phyloP scores from a whole-genome alignment of 1,140 invertebrate species.

The Subanguina moxae region DNA sequence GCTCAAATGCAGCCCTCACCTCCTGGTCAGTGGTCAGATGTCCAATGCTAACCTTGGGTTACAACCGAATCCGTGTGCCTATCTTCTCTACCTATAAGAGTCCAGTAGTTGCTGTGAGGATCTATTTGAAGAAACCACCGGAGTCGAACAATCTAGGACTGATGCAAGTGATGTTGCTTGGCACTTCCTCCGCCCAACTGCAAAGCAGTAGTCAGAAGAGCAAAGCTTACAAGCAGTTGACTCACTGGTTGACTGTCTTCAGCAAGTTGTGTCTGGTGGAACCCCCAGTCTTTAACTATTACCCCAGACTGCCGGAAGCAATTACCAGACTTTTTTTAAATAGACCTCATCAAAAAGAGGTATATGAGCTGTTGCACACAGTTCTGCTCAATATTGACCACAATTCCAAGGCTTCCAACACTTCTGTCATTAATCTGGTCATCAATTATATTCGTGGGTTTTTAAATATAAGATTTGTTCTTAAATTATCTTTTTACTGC shows the following conservation, averaged over 20 bases:
- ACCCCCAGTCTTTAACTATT: slow-evolving; percentile 22
- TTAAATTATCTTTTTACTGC: too few relatives aligned
- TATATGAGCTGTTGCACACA: not conserved
- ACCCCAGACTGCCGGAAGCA: slow-evolving; percentile 8
- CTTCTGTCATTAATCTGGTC: slow-evolving; percentile 20
- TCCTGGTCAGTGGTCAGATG: slow-evolving; percentile 15
- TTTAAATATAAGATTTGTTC: too few relatives aligned
- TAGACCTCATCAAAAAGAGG: not conserved
- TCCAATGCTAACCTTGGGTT: slow-evolving; percentile 20
- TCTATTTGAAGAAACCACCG: slow-evolving; percentile 18
- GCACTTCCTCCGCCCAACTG: not conserved
- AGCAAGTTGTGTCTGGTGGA: slow-evolving; percentile 15
- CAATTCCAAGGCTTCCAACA: slow-evolving; percentile 16
- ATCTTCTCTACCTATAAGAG: slow-evolving; percentile 9
- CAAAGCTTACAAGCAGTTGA: not conserved
- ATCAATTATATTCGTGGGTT: slow-evolving; percentile 27
- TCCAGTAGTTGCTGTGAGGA: slow-evolving; percentile 19
- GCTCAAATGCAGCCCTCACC: slow-evolving; percentile 22
- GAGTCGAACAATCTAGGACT: slow-evolving; percentile 17
- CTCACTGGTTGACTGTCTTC: slow-evolving; percentile 6
- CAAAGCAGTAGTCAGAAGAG: not conserved
- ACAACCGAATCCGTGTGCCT: slow-evolving; percentile 13
- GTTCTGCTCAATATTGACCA: slow-evolving; percentile 26
- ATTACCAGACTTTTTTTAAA: slow-evolving; percentile 19
- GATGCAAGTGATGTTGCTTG: slow-evolving; percentile 17